Percentiles rank a stretch among this genome's conserved stretches.
Conservation (phyloP, 2,113 vertebrate species). For the Cynoglossus semilaevis region DNA sequence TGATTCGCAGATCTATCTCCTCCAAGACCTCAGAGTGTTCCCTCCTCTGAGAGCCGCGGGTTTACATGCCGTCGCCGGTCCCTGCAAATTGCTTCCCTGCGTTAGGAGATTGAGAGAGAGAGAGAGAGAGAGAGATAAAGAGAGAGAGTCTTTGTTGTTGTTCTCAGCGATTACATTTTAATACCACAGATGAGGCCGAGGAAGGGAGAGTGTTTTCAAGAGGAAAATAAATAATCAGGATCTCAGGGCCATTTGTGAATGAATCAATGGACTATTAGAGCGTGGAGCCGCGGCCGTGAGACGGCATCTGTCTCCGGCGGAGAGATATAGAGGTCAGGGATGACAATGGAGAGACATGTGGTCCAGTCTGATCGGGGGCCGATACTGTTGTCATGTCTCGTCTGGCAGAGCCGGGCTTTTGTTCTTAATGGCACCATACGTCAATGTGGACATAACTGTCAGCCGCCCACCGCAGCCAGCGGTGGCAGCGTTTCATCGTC, state of each 20-base stretch:
- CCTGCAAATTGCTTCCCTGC: slow-evolving; percentile 67
- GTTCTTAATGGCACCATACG: slow-evolving; percentile 65
- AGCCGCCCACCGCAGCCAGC: slow-evolving; percentile 44
- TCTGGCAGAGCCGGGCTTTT: slow-evolving; percentile 51
- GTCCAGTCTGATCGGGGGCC: slow-evolving; percentile 44
- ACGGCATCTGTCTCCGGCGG: slow-evolving; percentile 61
- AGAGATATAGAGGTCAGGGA: slow-evolving; percentile 68
- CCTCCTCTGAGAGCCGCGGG: slow-evolving; percentile 39
- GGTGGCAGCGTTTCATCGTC: slow-evolving; percentile 50
- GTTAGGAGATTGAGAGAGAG: slow-evolving; percentile 56
- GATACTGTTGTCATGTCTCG: slow-evolving; percentile 53
- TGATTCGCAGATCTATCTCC: slow-evolving; percentile 68
- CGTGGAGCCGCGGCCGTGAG: slow-evolving; percentile 57
- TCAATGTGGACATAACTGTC: slow-evolving; percentile 70
- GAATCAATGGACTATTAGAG: slow-evolving; percentile 74
- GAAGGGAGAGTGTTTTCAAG: slow-evolving; percentile 40
- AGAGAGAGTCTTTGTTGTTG: background rate
- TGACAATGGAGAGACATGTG: slow-evolving; percentile 56
- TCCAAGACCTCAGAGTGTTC: slow-evolving; percentile 62
- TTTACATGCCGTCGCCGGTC: slow-evolving; percentile 64
- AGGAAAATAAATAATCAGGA: slow-evolving; percentile 72
- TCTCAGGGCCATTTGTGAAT: slow-evolving; percentile 57
- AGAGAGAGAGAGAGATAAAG: background rate
- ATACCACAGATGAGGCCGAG: slow-evolving; percentile 62
- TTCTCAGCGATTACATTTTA: slow-evolving; percentile 72